Percentiles rank a stretch among this genome's conserved stretches.
Conservation (phyloP, 1,140 invertebrate species). For the Microplitis mediator region DNA sequence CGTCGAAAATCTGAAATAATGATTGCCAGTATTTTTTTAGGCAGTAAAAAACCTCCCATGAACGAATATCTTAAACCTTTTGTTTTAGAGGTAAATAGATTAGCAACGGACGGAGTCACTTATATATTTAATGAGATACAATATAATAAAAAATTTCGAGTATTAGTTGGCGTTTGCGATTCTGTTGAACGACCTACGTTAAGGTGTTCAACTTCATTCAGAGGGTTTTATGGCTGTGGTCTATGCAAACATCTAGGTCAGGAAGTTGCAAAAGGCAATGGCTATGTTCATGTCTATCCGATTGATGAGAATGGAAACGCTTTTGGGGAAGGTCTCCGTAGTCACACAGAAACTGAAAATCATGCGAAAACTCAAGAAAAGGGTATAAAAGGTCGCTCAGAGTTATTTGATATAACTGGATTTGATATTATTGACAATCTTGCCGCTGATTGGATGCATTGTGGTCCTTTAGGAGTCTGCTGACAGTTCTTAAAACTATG, state of each 20-base stretch:
- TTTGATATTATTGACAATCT: slow-evolving; percentile 37
- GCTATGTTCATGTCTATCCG: slow-evolving; percentile 32
- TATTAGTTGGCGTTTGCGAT: slow-evolving; percentile 34
- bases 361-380: not conserved
- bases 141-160: slow-evolving; percentile 32
- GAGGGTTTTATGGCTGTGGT: slow-evolving; percentile 41
- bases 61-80: slow-evolving; percentile 38
- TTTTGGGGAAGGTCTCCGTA: slow-evolving; percentile 33
- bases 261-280: slow-evolving; percentile 28
- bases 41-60: slow-evolving; percentile 32
- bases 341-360: slow-evolving; percentile 22
- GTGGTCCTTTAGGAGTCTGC: slow-evolving; percentile 36
- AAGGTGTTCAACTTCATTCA: slow-evolving; percentile 34
- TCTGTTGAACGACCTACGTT: slow-evolving; percentile 34
- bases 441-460: slow-evolving; percentile 42
- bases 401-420: slow-evolving; percentile 21
- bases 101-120: slow-evolving; percentile 23
- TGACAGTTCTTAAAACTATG: slow-evolving; percentile 32
- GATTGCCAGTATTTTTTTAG: slow-evolving; percentile 32
- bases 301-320: slow-evolving; percentile 22
- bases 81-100: slow-evolving; percentile 26
- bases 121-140: slow-evolving; percentile 22
- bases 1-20: slow-evolving; percentile 21
- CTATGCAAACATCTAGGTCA: slow-evolving; percentile 39
- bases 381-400: not conserved